Base-by-base conservation (phyloP, 2,113 vertebrate genomes). In the Prietella phreatophila region DNA sequence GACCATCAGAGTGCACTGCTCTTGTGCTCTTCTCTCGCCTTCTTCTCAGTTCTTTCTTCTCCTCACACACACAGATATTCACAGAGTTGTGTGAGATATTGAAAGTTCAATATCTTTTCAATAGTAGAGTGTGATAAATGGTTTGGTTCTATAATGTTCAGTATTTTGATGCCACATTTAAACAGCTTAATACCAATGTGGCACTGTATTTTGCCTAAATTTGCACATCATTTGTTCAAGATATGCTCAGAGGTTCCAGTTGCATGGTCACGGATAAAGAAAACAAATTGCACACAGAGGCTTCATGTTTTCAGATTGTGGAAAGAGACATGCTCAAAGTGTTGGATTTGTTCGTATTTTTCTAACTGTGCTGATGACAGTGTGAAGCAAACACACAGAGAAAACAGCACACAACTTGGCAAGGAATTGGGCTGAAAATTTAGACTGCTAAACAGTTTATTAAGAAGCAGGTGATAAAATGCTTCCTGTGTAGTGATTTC, bases 1-100 rank as follows among this genome's bases (percentile, higher is more conserved):
- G 20, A 84, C 25, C 17, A 76, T 85, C 79, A 78, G 20, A n/a
- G 25, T 58, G 30, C n/a, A 42, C 83, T 42, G 11, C 17, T 22
- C 56, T n/a, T 22, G 8, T 81, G 27, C 25, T 39, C 4, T 17
- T 88, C 83, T 89, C 76, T 83, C 84, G 89, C 86, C 63, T 61
- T 22, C 39, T 65, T 33, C 14, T 47, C 4, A 6, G 56, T 39
- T 84, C 33, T 80, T 73, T 27, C 13, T 50, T 84, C n/a, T 50
- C 22, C 25, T 60, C 50, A 27, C 81, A 20, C 73, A 19, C 56
- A 65, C 76, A n/a, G n/a, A 5, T 27, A 79, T 33, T 60, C 75
- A 75, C 88, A 87, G 20, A 65, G 81, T 55, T 76, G 67, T 30
- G n/a, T n/a, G 27, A 33, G 5, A 69, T 33, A 69, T 69, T 69